Conservation (phyloP, 2,113 vertebrate species). For the Beaufortia kweichowensis region DNA sequence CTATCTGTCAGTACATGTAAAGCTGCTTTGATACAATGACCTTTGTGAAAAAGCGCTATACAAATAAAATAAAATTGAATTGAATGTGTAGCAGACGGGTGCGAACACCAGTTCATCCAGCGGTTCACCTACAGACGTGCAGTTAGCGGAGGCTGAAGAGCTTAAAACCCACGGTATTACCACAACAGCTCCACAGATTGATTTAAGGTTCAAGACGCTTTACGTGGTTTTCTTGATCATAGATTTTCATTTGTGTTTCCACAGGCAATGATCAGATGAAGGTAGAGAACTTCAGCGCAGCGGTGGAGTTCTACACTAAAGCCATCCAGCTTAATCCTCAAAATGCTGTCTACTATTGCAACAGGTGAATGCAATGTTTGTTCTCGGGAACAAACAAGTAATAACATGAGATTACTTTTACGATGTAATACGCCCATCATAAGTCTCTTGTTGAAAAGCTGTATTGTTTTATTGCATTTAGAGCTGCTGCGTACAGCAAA, state of each 20-base stretch:
- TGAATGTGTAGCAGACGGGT: conserved; percentile 64
- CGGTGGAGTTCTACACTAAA: conserved; percentile 88
- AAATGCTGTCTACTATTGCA: conserved; percentile 96
- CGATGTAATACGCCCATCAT: too few relatives aligned
- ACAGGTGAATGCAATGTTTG: conserved; percentile 79
- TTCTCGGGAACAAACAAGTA: too few relatives aligned
- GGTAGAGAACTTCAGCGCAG: conserved; percentile 87
- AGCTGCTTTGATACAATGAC: too few relatives aligned
- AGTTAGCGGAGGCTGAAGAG: conserved; percentile 83
- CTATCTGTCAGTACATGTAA: too few relatives aligned
- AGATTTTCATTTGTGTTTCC: background rate
- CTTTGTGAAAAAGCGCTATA: too few relatives aligned
- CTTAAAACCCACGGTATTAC: conserved; percentile 88
- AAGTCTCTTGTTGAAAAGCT: background rate
- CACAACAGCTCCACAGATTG: background rate
- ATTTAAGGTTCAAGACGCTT: background rate
- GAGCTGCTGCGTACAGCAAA: conserved; percentile 95
- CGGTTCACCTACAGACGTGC: conserved; percentile 77
- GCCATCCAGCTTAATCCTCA: conserved; percentile 89
- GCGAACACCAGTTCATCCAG: conserved; percentile 65
- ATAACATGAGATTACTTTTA: too few relatives aligned
- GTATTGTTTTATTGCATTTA: conserved; percentile 55
- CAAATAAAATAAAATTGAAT: too few relatives aligned
- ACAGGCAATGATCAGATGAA: conserved; percentile 97
- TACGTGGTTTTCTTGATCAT: background rate